phyloP scores from a whole-genome alignment of 2,113 vertebrate species.

The Vulpes vulpes region DNA sequence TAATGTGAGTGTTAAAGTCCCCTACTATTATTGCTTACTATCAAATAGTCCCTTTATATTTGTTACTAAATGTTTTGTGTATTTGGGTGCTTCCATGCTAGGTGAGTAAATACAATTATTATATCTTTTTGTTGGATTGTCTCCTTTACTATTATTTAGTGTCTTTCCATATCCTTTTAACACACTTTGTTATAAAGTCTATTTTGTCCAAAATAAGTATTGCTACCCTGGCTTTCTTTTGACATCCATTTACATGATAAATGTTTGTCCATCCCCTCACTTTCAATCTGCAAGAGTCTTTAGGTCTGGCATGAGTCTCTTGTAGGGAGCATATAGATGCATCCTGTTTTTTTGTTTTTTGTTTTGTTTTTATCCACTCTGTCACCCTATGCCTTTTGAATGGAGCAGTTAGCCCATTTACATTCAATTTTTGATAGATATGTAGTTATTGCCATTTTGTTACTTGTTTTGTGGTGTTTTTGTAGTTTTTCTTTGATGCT shows the following conservation, averaged over 20 bases:
- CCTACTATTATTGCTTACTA: not conserved
- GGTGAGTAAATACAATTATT: not conserved
- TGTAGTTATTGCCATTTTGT: not conserved
- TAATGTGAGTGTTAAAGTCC: not conserved
- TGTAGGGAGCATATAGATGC: not conserved
- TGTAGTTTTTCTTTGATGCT: not conserved
- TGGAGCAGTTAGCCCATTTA: not conserved
- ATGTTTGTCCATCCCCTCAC: not conserved
- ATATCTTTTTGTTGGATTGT: not conserved
- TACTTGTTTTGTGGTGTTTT: not conserved
- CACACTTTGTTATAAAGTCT: not conserved
- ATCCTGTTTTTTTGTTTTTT: not conserved
- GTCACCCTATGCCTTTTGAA: not conserved
- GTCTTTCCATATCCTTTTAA: not conserved
- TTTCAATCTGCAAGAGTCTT: not conserved
- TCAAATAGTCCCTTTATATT: not conserved
- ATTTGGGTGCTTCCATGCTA: not conserved
- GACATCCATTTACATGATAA: not conserved
- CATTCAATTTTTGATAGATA: not conserved
- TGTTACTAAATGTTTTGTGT: not conserved
- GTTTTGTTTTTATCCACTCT: not conserved
- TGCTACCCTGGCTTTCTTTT: not conserved
- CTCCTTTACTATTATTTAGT: not conserved
- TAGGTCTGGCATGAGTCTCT: not conserved
- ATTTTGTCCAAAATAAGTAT: not conserved